phyloP scores from a whole-genome alignment of 2,113 vertebrate species.

The Catharus fuscescens region DNA sequence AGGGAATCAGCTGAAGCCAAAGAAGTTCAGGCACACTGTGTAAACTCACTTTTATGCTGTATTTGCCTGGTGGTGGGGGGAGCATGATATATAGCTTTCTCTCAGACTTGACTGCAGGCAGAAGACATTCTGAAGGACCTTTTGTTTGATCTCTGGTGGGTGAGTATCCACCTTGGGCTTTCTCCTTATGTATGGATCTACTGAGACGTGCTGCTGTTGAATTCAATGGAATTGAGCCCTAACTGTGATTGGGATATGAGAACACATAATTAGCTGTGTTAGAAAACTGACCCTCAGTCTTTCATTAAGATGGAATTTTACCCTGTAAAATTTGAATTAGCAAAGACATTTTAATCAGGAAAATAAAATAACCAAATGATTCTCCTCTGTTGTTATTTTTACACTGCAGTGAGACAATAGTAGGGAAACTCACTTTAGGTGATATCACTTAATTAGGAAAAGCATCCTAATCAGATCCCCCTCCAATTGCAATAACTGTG shows the following conservation, averaged over 20 bases:
- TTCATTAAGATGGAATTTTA: slow-evolving; percentile 71
- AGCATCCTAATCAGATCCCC: slow-evolving; percentile 81
- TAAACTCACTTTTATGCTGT: background rate
- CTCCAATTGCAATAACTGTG: slow-evolving; percentile 80
- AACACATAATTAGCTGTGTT: slow-evolving; percentile 58
- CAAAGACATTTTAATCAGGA: slow-evolving; percentile 74
- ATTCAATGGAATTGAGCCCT: slow-evolving; percentile 8
- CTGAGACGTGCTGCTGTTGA: background rate
- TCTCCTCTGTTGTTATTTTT: slow-evolving; percentile 80
- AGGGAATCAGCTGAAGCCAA: background rate
- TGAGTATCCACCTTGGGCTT: slow-evolving; percentile 6
- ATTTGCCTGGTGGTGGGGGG: background rate
- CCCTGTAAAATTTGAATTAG: slow-evolving; percentile 71
- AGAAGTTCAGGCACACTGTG: background rate
- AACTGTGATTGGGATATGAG: slow-evolving; percentile 44
- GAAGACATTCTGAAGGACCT: background rate
- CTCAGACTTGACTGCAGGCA: background rate
- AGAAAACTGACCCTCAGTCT: slow-evolving; percentile 68
- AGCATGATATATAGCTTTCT: background rate
- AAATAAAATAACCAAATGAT: slow-evolving; percentile 77
- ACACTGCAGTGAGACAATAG: slow-evolving; percentile 73
- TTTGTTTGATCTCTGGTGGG: background rate
- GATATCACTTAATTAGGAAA: slow-evolving; percentile 84
- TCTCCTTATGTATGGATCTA: background rate
- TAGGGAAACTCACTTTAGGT: slow-evolving; percentile 80